Percentiles rank a stretch among this genome's conserved stretches.
These are phyloP conservation scores for Coelopa frigida DNA, from an alignment of 1,140 invertebrate species.

Conservation along the genomic window DNA sequence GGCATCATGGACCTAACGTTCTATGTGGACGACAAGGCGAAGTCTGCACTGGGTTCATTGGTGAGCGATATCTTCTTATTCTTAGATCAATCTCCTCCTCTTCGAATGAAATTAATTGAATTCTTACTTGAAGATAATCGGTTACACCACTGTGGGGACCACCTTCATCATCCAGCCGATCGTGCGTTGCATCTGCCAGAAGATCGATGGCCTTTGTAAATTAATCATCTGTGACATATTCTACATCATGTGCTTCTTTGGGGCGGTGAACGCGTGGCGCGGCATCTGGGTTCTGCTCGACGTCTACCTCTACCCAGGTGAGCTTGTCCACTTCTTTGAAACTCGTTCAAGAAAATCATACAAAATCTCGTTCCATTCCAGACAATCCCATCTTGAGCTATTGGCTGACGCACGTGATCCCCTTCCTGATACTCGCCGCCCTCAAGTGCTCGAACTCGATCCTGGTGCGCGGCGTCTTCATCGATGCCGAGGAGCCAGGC, in stretches of 20 bases:
- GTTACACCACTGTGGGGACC: conserved; percentile 62
- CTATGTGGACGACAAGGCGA: conserved; percentile 56
- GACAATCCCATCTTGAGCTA: conserved; percentile 65
- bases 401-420: conserved; percentile 67
- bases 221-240: conserved; percentile 66
- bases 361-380: conserved; percentile 28
- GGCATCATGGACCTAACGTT: conserved; percentile 68
- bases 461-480: conserved; percentile 74
- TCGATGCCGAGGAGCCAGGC: conserved; percentile 71
- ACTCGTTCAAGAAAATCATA: conserved; percentile 1
- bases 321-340: conserved; percentile 2
- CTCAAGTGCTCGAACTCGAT: conserved; percentile 79
- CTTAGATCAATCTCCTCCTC: background rate
- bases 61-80: too few relatives aligned
- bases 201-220: conserved; percentile 56
- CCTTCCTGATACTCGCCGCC: conserved; percentile 64
- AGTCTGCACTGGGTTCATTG: conserved; percentile 67
- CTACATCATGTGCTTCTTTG: conserved; percentile 67
- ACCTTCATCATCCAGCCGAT: conserved; percentile 66
- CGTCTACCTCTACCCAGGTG: conserved; percentile 69
- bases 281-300: conserved; percentile 76
- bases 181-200: conserved; percentile 59
- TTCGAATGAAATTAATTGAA: background rate
- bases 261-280: conserved; percentile 80
- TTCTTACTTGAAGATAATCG: conserved; percentile 55